Evolutionary conservation across 2,113 vertebrate genomes (phyloP).

Genomic region (Caracal caracal): DNA sequence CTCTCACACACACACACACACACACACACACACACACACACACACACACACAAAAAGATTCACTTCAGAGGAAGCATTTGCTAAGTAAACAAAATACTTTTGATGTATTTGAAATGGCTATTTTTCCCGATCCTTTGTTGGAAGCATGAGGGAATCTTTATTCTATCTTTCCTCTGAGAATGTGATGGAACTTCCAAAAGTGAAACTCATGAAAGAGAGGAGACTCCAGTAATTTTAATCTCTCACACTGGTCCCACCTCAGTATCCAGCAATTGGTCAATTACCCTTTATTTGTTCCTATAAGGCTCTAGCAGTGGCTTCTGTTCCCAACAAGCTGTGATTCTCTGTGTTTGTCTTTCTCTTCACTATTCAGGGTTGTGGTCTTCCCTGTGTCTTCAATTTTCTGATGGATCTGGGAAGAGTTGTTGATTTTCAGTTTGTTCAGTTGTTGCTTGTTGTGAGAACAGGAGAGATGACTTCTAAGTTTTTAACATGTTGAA

Average conservation of each 20-base stretch:
- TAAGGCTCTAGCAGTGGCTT: neutral
- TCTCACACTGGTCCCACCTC: neutral
- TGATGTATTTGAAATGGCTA: neutral
- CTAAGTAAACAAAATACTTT: neutral
- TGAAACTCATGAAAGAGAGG: neutral
- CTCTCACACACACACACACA: no score
- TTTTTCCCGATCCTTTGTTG: neutral
- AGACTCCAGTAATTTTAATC: neutral
- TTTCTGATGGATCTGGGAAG: neutral
- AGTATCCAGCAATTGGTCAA: neutral
- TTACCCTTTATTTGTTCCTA: neutral
- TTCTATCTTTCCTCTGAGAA: neutral
- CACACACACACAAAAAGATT: neutral
- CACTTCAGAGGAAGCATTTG: neutral
- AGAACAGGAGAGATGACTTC: neutral
- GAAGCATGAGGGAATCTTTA: neutral
- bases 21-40: no score
- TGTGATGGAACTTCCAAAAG: neutral
- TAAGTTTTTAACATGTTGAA: neutral
- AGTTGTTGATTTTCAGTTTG: neutral
- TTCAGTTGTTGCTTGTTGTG: neutral
- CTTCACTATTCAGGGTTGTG: neutral
- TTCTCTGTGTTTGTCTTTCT: neutral
- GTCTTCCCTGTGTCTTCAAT: neutral
- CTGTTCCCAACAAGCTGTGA: neutral